Base-by-base conservation (phyloP, 2,797 vertebrate genomes). In the Coregonus ussuriensis region DNA sequence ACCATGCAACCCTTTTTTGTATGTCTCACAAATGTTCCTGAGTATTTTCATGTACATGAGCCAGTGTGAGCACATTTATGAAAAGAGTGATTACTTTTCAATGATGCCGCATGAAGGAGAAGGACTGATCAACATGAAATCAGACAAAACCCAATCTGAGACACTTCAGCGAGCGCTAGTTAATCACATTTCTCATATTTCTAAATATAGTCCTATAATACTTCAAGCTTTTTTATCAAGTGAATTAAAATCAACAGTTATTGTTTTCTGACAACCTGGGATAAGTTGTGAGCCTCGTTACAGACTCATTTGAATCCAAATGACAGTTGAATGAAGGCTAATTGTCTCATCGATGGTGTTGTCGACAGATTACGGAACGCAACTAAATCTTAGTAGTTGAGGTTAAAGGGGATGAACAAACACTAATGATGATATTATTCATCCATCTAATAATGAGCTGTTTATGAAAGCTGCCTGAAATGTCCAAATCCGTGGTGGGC, bases 351-450 rank as follows among this genome's bases (percentile, higher is more conserved):
- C 72, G 63, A 73, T 5, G 31, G 73, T 83, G 83, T 84, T 80
- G 80, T 81, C 74, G 53, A 73, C 81, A 82, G 79, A 88, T 90
- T 88, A 87, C 72, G 31, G 53, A 82, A 83, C 71, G 66, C 71
- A 88, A 88, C 87, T 83, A 88, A 80, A 81, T 71, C 6, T 83
- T 77, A 77, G 79, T 35, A 0, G 75, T 63, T 70, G 18, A 89
- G 81, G 90, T 90, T 83, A 87, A 82, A 77, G 79, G 77, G 79
- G 79, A 83, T 76, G 80, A 82, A 73, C 77, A 89, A 84, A 88
- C 80, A 87, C 81, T 70, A 67, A 77, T 89, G 78, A 81, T 79
- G 63, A 53, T 35, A 76, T 84, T 84, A 81, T 74, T 80, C n/a
- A 21, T 59, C 31, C 72, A 81, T 59, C 81, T 84, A 47, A 47